phyloP scores from a whole-genome alignment of 2,113 vertebrate genomes.

The Poeciliopsis turrubarensis region DNA sequence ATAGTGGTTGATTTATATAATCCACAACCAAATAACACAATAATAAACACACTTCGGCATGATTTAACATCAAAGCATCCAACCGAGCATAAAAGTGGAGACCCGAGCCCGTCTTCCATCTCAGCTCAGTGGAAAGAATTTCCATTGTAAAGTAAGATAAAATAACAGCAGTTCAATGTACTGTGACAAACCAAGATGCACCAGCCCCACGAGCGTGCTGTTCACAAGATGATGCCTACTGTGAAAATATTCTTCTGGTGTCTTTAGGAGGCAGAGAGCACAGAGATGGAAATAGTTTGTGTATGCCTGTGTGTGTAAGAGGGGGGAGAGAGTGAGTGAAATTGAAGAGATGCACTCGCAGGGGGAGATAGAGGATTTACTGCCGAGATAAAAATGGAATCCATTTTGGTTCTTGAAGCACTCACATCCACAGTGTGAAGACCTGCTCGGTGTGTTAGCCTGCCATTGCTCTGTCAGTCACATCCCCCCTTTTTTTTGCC shows the following conservation, averaged over 20 bases:
- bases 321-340: constrained; percentile 14
- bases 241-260: constrained; percentile 65
- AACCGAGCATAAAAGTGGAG: constrained; percentile 72
- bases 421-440: constrained; percentile 57
- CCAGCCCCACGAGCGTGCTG: constrained; percentile 32
- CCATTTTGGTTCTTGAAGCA: constrained; percentile 75
- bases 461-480: constrained; percentile 53
- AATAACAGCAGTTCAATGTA: constrained; percentile 58
- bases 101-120: constrained; percentile 48
- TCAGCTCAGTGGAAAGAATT: constrained; percentile 41
- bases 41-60: constrained; percentile 47
- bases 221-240: constrained; percentile 58
- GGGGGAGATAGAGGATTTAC: constrained; percentile 60
- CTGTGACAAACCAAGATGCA: constrained; percentile 58
- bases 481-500: constrained; percentile 37
- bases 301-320: constrained; percentile 2
- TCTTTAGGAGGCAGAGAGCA: constrained; percentile 33
- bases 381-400: constrained; percentile 77
- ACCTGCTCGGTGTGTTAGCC: constrained; percentile 45
- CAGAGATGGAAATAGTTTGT: constrained; percentile 28
- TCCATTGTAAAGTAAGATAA: constrained; percentile 56
- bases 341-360: constrained; percentile 42
- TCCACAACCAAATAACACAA: constrained; percentile 57
- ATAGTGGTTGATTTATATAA: constrained; percentile 45
- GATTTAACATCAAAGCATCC: constrained; percentile 68